These are phyloP conservation scores for Colinus virginianus DNA, from an alignment of 2,113 vertebrate genomes.

Conservation along the genomic window DNA sequence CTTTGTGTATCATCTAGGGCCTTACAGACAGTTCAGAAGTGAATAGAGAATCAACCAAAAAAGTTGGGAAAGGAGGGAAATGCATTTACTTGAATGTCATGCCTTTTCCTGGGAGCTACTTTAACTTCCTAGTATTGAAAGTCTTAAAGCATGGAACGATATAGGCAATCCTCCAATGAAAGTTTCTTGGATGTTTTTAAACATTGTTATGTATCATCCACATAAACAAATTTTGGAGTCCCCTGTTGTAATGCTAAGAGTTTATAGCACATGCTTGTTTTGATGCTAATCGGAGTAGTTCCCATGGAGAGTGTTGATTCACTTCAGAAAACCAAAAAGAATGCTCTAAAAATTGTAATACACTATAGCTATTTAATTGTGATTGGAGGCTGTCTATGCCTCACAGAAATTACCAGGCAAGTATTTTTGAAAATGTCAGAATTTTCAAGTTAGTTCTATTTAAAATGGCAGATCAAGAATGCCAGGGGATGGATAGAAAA, in stretches of 20 bases:
- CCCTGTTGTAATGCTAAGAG: background rate
- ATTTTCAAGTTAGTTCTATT: conserved; percentile 54
- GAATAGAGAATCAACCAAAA: background rate
- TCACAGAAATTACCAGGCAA: conserved; percentile 36
- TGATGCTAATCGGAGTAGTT: background rate
- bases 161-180: background rate
- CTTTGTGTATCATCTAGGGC: background rate
- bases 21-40: background rate
- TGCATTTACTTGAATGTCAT: background rate
- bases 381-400: conserved; percentile 44
- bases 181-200: background rate
- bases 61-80: background rate
- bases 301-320: conserved; percentile 44
- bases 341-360: conserved; percentile 30
- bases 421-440: conserved; percentile 41
- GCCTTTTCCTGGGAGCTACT: background rate
- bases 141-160: background rate
- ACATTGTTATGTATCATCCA: background rate
- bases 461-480: background rate
- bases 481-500: background rate
- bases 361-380: conserved; percentile 34
- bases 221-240: background rate
- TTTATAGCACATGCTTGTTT: conserved; percentile 11
- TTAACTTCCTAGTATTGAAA: background rate
- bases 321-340: conserved; percentile 47